Evolutionary conservation across 2,113 vertebrate genomes (phyloP).

Genomic region (Motacilla tschutschensis): DNA sequence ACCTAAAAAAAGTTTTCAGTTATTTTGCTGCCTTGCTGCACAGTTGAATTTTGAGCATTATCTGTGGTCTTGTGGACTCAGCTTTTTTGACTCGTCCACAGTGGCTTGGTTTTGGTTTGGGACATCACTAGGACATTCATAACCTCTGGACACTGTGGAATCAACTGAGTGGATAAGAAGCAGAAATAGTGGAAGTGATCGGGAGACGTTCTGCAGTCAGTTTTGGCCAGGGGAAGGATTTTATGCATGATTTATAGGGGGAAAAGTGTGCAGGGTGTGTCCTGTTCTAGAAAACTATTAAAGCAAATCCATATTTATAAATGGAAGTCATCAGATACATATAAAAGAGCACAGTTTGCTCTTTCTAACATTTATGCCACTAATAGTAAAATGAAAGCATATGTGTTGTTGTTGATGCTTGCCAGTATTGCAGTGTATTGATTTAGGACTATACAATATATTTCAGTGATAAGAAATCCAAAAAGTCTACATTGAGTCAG

Average conservation of each 20-base stretch:
- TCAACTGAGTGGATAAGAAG: not conserved
- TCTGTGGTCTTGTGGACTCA: not conserved
- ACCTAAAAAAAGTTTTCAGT: not conserved
- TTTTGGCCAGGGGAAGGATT: not conserved
- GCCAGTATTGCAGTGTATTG: not conserved
- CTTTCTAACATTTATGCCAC: not conserved
- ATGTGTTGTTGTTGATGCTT: not conserved
- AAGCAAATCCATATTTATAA: constrained; percentile 26
- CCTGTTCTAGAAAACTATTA: not conserved
- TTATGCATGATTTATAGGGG: not conserved
- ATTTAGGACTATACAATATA: not conserved
- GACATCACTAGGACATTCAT: not conserved
- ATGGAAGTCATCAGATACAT: constrained; percentile 5
- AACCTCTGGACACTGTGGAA: not conserved
- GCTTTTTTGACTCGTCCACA: not conserved
- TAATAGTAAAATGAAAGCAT: constrained; percentile 25
- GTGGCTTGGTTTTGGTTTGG: not conserved
- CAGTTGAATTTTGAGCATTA: not conserved
- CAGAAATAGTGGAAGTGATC: not conserved
- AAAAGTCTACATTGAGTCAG: not conserved
- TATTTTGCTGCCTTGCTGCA: not conserved
- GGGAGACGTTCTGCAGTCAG: not conserved
- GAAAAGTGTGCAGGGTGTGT: constrained; percentile 2
- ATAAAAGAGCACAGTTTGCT: not conserved
- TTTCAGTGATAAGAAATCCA: not conserved